phyloP scores from a whole-genome alignment of 2,888 invertebrate genomes.

The Seira musarum region DNA sequence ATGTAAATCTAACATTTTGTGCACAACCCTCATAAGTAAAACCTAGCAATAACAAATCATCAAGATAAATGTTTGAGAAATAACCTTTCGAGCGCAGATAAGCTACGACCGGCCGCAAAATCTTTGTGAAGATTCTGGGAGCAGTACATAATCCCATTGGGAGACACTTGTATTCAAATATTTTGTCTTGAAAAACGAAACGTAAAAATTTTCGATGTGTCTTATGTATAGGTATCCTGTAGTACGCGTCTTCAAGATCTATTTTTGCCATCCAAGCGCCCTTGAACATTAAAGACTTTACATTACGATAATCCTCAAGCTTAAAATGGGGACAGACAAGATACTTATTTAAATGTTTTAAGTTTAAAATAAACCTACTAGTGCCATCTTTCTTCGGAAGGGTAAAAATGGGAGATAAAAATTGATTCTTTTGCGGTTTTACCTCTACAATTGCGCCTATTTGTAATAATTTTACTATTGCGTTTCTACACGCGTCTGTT shows the following conservation, averaged over 20 bases:
- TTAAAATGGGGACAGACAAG: conserved; percentile 12
- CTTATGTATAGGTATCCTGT: neutral
- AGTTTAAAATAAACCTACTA: conserved; percentile 5
- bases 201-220: neutral
- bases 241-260: conserved; percentile 15
- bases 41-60: conserved; percentile 8
- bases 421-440: neutral
- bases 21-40: neutral
- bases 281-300: neutral
- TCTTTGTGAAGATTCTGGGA: conserved; percentile 6
- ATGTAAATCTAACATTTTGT: neutral
- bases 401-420: conserved; percentile 14
- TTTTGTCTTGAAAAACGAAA: neutral
- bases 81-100: neutral
- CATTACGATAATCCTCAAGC: conserved; percentile 4
- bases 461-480: neutral
- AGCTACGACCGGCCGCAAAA: neutral
- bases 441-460: neutral
- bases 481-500: too few species aligned
- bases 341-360: conserved; percentile 3
- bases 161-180: conserved; percentile 7
- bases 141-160: conserved; percentile 3
- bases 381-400: conserved; percentile 13
- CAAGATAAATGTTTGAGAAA: neutral
- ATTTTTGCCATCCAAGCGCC: neutral